Evolutionary conservation across 2,888 invertebrate genomes (phyloP).

Genomic region (Julus scanicus): DNA sequence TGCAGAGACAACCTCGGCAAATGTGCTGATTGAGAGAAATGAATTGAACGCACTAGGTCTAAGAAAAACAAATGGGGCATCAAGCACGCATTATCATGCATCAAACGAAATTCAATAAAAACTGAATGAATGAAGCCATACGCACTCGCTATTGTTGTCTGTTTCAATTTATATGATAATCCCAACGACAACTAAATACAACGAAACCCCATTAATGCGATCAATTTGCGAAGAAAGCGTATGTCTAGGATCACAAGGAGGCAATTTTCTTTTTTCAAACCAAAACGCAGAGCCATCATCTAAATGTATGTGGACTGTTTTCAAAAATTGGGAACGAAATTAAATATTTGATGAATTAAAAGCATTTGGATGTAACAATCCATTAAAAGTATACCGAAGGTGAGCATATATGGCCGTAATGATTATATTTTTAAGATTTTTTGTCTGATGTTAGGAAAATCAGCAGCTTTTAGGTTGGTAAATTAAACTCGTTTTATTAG

Average conservation of each 20-base stretch:
- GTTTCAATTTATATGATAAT: conserved; percentile 45
- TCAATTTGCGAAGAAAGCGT: conserved; percentile 28
- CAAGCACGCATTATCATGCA: conserved; percentile 34
- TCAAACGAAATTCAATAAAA: conserved; percentile 45
- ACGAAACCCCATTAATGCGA: conserved; percentile 43
- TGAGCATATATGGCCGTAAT: too few relatives aligned
- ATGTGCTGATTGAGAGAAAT: conserved; percentile 45
- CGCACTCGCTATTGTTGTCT: conserved; percentile 41
- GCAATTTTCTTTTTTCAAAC: background rate
- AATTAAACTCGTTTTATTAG: too few relatives aligned
- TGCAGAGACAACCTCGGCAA: conserved; percentile 40
- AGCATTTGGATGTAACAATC: background rate
- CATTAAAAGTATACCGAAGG: too few relatives aligned
- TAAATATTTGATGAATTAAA: background rate
- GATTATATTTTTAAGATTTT: too few relatives aligned
- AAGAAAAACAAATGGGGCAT: conserved; percentile 46
- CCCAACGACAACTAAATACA: conserved; percentile 37
- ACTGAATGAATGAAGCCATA: conserved; percentile 31
- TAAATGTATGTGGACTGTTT: background rate
- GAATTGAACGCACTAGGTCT: conserved; percentile 26
- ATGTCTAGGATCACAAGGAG: background rate
- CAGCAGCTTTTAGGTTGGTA: too few relatives aligned
- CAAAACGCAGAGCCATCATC: background rate
- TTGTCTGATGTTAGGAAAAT: too few relatives aligned
- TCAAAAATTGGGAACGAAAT: background rate